These are phyloP conservation scores for Pyrochroa serraticornis DNA, from an alignment of 2,888 invertebrate genomes.

Conservation along the genomic window DNA sequence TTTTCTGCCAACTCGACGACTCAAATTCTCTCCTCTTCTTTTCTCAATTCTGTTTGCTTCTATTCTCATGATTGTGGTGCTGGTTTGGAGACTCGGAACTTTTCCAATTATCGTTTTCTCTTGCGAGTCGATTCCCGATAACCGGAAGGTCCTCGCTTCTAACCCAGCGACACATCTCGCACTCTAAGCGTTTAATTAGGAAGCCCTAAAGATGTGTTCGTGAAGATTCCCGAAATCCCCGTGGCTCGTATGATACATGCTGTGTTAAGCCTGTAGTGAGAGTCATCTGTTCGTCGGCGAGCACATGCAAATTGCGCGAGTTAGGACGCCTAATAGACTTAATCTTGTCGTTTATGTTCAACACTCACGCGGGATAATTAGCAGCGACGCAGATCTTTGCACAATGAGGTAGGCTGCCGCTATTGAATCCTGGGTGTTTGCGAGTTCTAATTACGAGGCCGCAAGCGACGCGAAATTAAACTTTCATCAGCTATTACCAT, in stretches of 20 bases:
- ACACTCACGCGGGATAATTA: conserved; percentile 59
- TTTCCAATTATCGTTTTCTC: no score
- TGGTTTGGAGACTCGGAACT: no score
- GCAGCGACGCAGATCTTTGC: conserved; percentile 55
- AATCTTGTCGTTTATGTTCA: conserved; percentile 60
- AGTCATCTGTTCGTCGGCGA: conserved; percentile 43
- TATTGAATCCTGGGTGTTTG: conserved; percentile 56
- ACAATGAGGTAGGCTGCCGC: conserved; percentile 49
- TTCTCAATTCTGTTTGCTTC: no score
- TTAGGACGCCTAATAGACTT: conserved; percentile 59
- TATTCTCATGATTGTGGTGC: no score
- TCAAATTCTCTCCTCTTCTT: no score
- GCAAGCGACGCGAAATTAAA: conserved; percentile 59
- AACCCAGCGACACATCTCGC: no score
- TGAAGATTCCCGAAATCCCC: conserved; percentile 40
- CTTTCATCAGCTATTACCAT: conserved; percentile 60
- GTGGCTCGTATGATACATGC: conserved; percentile 41
- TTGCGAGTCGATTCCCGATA: no score
- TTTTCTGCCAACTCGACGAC: no score
- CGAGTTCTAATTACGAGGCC: conserved; percentile 58
- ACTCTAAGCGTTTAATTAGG: conserved; percentile 29
- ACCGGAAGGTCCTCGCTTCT: no score
- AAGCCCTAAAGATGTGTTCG: conserved; percentile 42
- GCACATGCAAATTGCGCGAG: conserved; percentile 58
- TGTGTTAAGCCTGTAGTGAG: conserved; percentile 21